These are phyloP conservation scores for Dinocampus coccinellae DNA, from an alignment of 2,888 invertebrate species.

Conservation along the genomic window DNA sequence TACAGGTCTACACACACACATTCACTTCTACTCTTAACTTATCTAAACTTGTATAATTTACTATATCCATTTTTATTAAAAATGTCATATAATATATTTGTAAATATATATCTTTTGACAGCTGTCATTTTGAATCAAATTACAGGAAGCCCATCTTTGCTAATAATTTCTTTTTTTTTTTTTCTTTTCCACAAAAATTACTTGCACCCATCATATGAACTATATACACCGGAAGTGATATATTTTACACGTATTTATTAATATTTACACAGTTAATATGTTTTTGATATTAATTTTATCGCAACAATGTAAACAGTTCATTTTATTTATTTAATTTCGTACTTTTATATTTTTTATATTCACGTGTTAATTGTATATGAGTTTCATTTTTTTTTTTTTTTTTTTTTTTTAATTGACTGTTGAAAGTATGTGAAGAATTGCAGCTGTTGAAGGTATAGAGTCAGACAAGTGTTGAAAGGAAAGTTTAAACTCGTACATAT, in stretches of 20 bases:
- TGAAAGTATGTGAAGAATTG: conserved; percentile 7
- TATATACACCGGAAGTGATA: neutral
- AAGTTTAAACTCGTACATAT: no score
- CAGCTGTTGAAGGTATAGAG: conserved; percentile 23
- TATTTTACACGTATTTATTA: neutral
- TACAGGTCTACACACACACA: no score
- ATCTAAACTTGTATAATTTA: no score
- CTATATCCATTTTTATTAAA: no score
- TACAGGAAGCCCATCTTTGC: conserved; percentile 25
- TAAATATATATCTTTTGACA: conserved; percentile 23
- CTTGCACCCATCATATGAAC: neutral
- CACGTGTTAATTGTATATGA: no score
- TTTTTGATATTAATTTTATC: neutral
- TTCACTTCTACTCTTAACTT: no score
- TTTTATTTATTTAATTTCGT: neutral
- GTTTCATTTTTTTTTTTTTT: no score
- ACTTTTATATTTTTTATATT: no score
- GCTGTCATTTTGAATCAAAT: conserved; percentile 27
- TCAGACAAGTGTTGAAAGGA: conserved; percentile 18
- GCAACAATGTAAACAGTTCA: neutral
- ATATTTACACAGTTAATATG: neutral
- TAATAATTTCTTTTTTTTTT: conserved; percentile 19
- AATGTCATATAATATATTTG: no score
- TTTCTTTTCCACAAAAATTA: neutral
- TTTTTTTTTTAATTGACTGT: conserved; percentile 15